These are phyloP conservation scores for Philotrypesis tridentata DNA, from an alignment of 1,140 invertebrate genomes.

Conservation along the genomic window DNA sequence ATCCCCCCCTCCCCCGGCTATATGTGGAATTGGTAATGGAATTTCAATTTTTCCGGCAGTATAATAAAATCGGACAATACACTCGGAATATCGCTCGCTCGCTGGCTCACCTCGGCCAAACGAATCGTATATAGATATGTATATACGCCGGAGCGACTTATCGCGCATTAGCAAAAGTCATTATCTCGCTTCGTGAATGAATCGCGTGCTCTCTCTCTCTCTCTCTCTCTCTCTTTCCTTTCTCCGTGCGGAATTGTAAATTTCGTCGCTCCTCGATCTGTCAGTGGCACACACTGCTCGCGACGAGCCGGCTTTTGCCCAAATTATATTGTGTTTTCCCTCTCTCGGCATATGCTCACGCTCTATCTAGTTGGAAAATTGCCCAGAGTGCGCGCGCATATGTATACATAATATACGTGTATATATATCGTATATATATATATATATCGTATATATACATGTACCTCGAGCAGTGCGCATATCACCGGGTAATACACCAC, in stretches of 20 bases:
- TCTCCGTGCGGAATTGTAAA: background rate
- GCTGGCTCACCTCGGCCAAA: background rate
- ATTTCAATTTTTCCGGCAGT: background rate
- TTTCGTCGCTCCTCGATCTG: background rate
- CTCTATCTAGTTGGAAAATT: conserved; percentile 11
- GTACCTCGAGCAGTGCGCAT: background rate
- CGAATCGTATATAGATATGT: no score
- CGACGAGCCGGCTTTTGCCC: no score
- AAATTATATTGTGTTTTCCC: conserved; percentile 2
- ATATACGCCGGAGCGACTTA: background rate
- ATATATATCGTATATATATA: background rate
- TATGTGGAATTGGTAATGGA: background rate
- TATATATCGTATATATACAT: no score
- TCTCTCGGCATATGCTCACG: background rate
- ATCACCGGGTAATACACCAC: background rate
- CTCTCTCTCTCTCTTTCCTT: background rate
- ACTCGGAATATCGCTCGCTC: background rate
- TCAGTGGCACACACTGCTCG: background rate
- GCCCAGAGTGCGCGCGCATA: no score
- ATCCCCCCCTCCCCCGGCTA: no score
- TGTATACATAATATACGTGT: no score
- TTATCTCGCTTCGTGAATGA: background rate
- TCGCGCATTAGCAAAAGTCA: conserved; percentile 4
- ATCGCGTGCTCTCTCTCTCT: no score
- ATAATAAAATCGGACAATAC: no score